Percentiles rank a stretch among this genome's conserved stretches.
phyloP scores from a whole-genome alignment of 2,888 invertebrate species.

The Cosmopolites sordidus region DNA sequence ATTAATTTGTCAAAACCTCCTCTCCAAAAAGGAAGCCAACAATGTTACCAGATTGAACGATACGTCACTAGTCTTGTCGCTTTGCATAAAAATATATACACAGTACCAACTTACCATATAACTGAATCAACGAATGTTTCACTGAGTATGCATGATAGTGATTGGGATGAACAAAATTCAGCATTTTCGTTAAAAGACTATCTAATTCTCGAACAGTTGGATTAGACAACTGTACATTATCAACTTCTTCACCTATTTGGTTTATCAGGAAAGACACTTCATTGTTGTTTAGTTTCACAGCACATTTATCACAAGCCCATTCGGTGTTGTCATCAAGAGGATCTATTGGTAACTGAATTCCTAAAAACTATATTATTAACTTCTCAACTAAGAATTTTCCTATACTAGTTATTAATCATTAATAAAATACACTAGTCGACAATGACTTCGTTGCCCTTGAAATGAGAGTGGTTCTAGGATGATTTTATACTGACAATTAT shows the following conservation, averaged over 20 bases:
- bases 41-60: too few relatives aligned
- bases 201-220: constrained; percentile 60
- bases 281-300: constrained; percentile 56
- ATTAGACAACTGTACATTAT: constrained; percentile 58
- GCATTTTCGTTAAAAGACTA: constrained; percentile 62
- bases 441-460: too few relatives aligned
- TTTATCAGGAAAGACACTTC: constrained; percentile 65
- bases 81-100: too few relatives aligned
- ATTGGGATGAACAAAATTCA: constrained; percentile 74
- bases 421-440: too few relatives aligned
- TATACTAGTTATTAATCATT: too few relatives aligned
- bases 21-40: too few relatives aligned
- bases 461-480: too few relatives aligned
- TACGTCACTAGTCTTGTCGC: too few relatives aligned
- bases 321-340: constrained; percentile 67
- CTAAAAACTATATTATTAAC: constrained; percentile 7
- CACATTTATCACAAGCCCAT: constrained; percentile 73
- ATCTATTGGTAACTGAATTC: constrained; percentile 63
- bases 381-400: too few relatives aligned
- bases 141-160: constrained; percentile 77
- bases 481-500: too few relatives aligned
- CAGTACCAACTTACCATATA: constrained; percentile 24
- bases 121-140: constrained; percentile 27
- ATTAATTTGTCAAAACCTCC: too few relatives aligned
- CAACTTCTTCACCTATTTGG: constrained; percentile 74